These are phyloP conservation scores for Drosophila pseudoobscura DNA, from an alignment of 1,140 invertebrate species.

Conservation along the genomic window DNA sequence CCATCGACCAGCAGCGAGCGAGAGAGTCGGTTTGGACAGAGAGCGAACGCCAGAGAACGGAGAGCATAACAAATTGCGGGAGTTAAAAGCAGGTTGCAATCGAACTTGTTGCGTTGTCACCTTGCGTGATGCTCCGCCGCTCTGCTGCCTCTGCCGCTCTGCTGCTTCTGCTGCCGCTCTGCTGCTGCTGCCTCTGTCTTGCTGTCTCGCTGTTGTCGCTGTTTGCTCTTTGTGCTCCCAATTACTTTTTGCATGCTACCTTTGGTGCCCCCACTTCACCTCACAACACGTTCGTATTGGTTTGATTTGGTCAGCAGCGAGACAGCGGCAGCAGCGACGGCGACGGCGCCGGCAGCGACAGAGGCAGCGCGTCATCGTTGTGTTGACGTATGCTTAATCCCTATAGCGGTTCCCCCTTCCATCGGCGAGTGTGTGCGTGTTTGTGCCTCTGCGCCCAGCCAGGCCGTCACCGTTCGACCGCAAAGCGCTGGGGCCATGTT, in stretches of 20 bases:
- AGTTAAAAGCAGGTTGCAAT: slow-evolving; percentile 65
- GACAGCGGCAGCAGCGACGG: slow-evolving; percentile 6
- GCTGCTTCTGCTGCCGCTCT: too few species aligned
- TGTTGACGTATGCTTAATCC: slow-evolving; percentile 76
- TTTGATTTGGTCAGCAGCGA: slow-evolving; percentile 45
- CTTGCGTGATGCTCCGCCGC: slow-evolving; percentile 47
- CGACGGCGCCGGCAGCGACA: slow-evolving; percentile 27
- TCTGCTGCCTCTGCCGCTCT: too few species aligned
- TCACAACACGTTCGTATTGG: slow-evolving; percentile 45
- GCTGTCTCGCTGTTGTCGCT: slow-evolving; percentile 34
- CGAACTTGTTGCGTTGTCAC: slow-evolving; percentile 76
- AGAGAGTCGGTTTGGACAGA: slow-evolving; percentile 14
- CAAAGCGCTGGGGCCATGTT: slow-evolving; percentile 80
- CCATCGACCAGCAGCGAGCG: slow-evolving; percentile 2
- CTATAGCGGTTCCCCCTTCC: slow-evolving; percentile 47
- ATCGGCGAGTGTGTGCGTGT: neutral
- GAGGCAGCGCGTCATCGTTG: slow-evolving; percentile 59
- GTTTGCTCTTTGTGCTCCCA: slow-evolving; percentile 76
- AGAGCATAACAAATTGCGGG: slow-evolving; percentile 10
- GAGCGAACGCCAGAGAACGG: neutral
- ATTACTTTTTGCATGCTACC: slow-evolving; percentile 79
- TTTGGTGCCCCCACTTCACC: slow-evolving; percentile 76
- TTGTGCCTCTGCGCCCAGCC: slow-evolving; percentile 13
- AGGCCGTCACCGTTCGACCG: slow-evolving; percentile 61
- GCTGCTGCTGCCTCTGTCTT: neutral